Conservation (phyloP, 1,140 invertebrate species). For the Drosophila pruinosa region DNA sequence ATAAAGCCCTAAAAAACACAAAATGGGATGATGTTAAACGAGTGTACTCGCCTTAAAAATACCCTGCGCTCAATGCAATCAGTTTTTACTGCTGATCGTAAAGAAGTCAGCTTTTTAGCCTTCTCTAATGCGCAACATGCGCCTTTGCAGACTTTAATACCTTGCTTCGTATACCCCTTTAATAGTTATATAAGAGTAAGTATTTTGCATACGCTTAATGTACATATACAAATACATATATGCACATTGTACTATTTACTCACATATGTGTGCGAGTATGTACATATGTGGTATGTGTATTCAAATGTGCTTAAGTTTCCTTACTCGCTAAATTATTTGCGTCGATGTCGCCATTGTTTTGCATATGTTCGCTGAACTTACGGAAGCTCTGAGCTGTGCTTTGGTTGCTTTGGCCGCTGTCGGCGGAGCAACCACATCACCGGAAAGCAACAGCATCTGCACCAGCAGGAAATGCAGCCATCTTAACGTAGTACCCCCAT, state of each 20-base stretch:
- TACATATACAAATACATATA: neutral
- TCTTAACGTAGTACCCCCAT: slow-evolving; percentile 17
- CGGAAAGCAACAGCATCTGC: slow-evolving; percentile 7
- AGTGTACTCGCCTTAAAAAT: neutral
- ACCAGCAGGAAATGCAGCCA: slow-evolving; percentile 44
- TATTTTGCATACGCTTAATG: slow-evolving; percentile 6
- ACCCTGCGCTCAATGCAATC: neutral
- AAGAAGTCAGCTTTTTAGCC: neutral
- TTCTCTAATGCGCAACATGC: too few relatives aligned
- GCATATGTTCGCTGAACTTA: slow-evolving; percentile 28
- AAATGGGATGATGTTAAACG: neutral
- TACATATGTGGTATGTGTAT: slow-evolving; percentile 1
- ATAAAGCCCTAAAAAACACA: too few relatives aligned
- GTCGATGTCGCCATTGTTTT: slow-evolving; percentile 34
- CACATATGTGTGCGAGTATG: neutral
- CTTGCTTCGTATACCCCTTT: neutral
- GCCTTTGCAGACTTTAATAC: neutral
- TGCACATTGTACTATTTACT: neutral
- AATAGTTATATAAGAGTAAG: neutral
- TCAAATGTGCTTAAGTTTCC: slow-evolving; percentile 18
- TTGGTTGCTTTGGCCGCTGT: too few relatives aligned
- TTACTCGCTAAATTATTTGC: slow-evolving; percentile 19
- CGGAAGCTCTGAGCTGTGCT: slow-evolving; percentile 12
- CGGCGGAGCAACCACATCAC: neutral
- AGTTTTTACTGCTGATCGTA: neutral